A percentile compares a stretch with the other conserved stretches of the same genome.
phyloP scores from a whole-genome alignment of 2,797 vertebrate species.

The Synanceia verrucosa region DNA sequence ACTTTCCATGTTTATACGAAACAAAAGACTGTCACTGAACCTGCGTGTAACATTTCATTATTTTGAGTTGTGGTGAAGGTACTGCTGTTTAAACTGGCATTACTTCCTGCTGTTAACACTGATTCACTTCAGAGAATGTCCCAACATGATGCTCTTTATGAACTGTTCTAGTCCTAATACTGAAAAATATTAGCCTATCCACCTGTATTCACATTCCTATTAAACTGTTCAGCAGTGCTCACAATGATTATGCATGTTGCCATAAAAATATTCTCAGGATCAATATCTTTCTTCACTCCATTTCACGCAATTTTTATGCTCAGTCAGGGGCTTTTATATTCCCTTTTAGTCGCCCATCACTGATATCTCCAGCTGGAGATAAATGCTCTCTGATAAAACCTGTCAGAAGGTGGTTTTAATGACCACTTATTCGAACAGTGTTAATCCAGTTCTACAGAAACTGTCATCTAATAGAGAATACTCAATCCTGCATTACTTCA shows the following conservation, averaged over 20 bases:
- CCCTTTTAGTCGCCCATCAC: background rate
- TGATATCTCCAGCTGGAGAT: background rate
- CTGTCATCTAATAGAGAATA: background rate
- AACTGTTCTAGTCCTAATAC: slow-evolving; percentile 37
- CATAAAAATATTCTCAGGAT: background rate
- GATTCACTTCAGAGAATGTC: slow-evolving; percentile 23
- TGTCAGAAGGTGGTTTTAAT: background rate
- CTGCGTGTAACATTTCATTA: slow-evolving; percentile 29
- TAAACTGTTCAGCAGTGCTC: background rate
- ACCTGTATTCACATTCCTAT: background rate
- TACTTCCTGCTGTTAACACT: slow-evolving; percentile 14
- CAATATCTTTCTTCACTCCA: background rate
- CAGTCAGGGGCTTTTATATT: background rate
- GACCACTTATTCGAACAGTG: background rate
- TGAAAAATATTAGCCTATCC: background rate
- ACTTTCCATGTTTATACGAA: slow-evolving; percentile 34
- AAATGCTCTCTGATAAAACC: background rate
- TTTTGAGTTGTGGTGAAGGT: background rate
- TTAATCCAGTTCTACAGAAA: background rate
- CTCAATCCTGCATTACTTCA: background rate
- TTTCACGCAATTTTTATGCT: background rate
- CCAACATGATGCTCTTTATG: slow-evolving; percentile 29
- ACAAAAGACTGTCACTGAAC: slow-evolving; percentile 34
- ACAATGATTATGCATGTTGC: background rate
- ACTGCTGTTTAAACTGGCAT: slow-evolving; percentile 15